Conservation (phyloP, 2,797 vertebrate genomes). For the Capromys pilorides region DNA sequence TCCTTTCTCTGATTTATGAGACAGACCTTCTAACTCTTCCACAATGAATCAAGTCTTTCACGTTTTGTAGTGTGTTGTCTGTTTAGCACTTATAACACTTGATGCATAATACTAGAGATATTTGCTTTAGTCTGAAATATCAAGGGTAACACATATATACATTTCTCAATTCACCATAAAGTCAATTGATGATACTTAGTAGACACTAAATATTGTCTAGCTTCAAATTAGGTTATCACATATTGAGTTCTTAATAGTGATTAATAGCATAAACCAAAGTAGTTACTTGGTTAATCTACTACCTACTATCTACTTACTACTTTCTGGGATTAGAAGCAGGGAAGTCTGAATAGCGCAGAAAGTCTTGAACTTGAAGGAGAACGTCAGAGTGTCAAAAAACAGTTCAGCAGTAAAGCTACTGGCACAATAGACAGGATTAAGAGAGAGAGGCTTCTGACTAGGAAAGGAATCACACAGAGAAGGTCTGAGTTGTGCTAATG, state of each 20-base stretch:
- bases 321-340: no score
- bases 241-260: background rate
- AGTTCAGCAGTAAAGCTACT: background rate
- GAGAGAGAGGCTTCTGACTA: background rate
- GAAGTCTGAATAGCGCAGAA: slow-evolving; percentile 38
- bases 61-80: background rate
- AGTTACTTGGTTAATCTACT: background rate
- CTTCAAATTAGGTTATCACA: background rate
- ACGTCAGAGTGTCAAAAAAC: background rate
- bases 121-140: slow-evolving; percentile 4
- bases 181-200: background rate
- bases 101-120: background rate
- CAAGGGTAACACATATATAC: background rate
- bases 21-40: background rate
- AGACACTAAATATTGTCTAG: background rate
- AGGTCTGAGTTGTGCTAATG: slow-evolving; percentile 56
- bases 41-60: background rate
- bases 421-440: background rate
- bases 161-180: background rate
- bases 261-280: background rate
- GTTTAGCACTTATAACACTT: background rate
- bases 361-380: background rate
- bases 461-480: slow-evolving; percentile 30
- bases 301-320: background rate
- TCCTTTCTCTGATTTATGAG: background rate